These are phyloP conservation scores for Neogale vison DNA, from an alignment of 2,113 vertebrate genomes.

Conservation along the genomic window DNA sequence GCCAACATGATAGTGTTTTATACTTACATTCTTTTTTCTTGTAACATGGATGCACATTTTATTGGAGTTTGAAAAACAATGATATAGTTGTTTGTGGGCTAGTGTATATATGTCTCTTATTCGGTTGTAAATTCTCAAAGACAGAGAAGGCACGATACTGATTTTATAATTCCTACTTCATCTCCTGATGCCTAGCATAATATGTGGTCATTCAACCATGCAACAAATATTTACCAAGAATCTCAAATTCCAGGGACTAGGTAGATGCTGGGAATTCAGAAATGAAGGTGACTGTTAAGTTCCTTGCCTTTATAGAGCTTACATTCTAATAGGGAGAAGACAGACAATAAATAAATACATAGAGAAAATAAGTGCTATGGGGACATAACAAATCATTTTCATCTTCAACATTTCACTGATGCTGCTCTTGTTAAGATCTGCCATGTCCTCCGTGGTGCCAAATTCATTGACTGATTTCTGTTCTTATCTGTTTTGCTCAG, in stretches of 20 bases:
- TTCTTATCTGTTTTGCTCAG: neutral
- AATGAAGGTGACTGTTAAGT: neutral
- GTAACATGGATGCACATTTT: neutral
- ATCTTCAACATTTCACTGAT: neutral
- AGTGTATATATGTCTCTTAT: neutral
- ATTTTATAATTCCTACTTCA: neutral
- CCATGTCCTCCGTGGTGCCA: neutral
- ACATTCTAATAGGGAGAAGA: neutral
- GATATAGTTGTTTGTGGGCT: neutral
- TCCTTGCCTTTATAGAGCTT: neutral
- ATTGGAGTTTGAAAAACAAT: constrained; percentile 23
- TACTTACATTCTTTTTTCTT: constrained; percentile 37
- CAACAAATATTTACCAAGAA: neutral
- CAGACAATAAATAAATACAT: neutral
- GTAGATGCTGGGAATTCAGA: neutral
- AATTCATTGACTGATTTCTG: neutral
- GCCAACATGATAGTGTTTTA: neutral
- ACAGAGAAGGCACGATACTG: neutral
- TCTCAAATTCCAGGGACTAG: neutral
- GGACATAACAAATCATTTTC: neutral
- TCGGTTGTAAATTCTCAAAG: neutral
- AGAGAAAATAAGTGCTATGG: neutral
- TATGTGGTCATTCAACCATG: neutral
- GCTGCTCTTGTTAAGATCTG: neutral
- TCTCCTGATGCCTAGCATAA: neutral